phyloP scores from a whole-genome alignment of 2,888 invertebrate species.

The Cinara cedri region DNA sequence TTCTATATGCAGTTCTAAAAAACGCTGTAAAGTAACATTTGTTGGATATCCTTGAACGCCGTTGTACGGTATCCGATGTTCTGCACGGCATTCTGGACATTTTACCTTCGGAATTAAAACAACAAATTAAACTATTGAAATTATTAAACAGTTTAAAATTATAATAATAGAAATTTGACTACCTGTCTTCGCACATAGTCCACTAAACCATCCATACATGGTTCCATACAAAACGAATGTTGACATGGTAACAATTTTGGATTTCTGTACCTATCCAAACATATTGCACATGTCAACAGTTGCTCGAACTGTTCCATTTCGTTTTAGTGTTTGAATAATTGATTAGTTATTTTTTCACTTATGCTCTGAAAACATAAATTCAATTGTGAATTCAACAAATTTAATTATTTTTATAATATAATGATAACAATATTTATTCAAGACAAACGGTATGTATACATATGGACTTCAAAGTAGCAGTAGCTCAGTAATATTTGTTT shows the following conservation, averaged over 20 bases:
- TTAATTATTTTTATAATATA: not conserved
- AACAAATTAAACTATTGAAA: not conserved
- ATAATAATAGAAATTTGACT: slow-evolving; percentile 58
- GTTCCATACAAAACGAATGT: slow-evolving; percentile 99
- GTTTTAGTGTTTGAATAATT: slow-evolving; percentile 39
- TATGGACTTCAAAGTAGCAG: not conserved
- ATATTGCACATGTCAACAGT: slow-evolving; percentile 96
- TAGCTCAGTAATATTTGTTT: not conserved
- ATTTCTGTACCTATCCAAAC: slow-evolving; percentile 93
- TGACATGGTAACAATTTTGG: slow-evolving; percentile 99
- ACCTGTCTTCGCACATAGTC: slow-evolving; percentile 93
- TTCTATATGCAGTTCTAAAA: slow-evolving; percentile 91
- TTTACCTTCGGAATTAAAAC: slow-evolving; percentile 72
- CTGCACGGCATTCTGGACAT: slow-evolving; percentile 97
- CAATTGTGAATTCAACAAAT: not conserved
- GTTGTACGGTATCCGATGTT: slow-evolving; percentile 94
- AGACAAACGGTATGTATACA: not conserved
- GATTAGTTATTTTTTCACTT: not conserved
- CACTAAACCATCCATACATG: slow-evolving; percentile 96
- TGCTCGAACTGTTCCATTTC: slow-evolving; percentile 96
- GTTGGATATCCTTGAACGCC: slow-evolving; percentile 94
- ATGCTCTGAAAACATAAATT: slow-evolving; percentile 11
- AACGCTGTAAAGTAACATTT: slow-evolving; percentile 93
- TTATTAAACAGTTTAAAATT: not conserved
- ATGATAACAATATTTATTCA: not conserved